Conservation (phyloP, 2,797 vertebrate genomes). For the Eremophila alpestris region DNA sequence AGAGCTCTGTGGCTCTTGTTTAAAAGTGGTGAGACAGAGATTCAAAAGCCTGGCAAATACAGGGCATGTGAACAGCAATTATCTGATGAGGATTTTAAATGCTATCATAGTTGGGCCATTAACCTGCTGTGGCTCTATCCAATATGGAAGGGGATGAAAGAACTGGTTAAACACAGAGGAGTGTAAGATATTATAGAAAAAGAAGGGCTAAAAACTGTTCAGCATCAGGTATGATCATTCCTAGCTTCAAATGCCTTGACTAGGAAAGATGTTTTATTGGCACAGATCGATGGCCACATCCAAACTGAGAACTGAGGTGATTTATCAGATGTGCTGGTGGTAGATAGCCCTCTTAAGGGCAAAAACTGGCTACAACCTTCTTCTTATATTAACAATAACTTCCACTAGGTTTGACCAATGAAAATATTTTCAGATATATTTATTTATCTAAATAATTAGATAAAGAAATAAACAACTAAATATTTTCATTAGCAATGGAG, state of each 20-base stretch:
- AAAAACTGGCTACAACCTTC: background rate
- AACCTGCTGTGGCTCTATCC: background rate
- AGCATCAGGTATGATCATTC: background rate
- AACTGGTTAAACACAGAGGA: background rate
- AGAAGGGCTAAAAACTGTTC: background rate
- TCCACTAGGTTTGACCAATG: background rate
- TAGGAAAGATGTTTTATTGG: background rate
- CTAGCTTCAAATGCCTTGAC: background rate
- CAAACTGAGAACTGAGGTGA: background rate
- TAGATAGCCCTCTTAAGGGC: background rate
- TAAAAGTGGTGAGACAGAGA: background rate
- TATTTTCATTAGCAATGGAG: background rate
- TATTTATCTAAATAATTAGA: background rate
- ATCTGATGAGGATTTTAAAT: background rate
- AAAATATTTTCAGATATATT: background rate
- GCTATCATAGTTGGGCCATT: background rate
- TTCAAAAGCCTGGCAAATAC: background rate
- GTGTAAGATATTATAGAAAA: background rate
- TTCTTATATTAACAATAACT: background rate
- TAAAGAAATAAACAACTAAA: background rate
- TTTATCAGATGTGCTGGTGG: background rate
- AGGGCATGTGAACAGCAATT: background rate
- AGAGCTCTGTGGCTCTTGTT: fast-evolving
- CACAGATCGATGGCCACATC: background rate
- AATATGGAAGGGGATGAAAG: background rate